Evolutionary conservation across 1,140 invertebrate species (phyloP), one percentile per base, ranked within the genome.

Genomic region (Phocides pigmalion): DNA sequence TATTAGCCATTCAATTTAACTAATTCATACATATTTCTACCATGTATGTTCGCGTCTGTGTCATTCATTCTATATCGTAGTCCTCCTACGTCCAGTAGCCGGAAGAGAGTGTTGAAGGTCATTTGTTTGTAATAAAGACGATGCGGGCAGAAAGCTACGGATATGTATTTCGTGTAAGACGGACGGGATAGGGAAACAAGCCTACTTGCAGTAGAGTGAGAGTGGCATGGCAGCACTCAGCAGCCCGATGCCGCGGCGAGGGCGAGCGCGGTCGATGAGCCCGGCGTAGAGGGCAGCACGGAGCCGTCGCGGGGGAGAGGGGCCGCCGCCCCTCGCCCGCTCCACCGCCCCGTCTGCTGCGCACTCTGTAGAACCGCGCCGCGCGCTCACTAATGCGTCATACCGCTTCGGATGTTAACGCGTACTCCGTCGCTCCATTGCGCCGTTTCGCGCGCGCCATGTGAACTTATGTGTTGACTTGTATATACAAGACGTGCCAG

Each of bases 351-450:
- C 71, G 76, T 67, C 74, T 81, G 80, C 81, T 79, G 83, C 84
- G 85, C 85, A 85, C 76, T 82, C 76, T 64, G 84, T 81, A 75
- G 59, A 70, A 65, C 74, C 81, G 83, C 79, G 81, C 83, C 87
- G 87, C 84, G 87, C 87, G 87, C 77, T 90, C 87, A 90, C 85
- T 87, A 87, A 90, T 90, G 87, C 87, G 87, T 90, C 87, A 90
- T 85, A 81, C 74, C 70, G 85, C 84, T 69, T 74, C 63, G 70
- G 63, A 71, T 80, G 63, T 74, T 71, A 81, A 90, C 87, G 85
- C 68, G 75, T 74, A 51, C 68, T 53, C 62, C 54, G 73, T 65
- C 65, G 66, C 66, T 59, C 68, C 51, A 64, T n/a, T 46, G 46
- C 68, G 62, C 69, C 47, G 77, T 54, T 76, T 79, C 80, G 81